Evolutionary conservation across 2,888 invertebrate genomes (phyloP), one percentile per base, ranked within the genome.

Genomic region (Hemithea aestivaria): DNA sequence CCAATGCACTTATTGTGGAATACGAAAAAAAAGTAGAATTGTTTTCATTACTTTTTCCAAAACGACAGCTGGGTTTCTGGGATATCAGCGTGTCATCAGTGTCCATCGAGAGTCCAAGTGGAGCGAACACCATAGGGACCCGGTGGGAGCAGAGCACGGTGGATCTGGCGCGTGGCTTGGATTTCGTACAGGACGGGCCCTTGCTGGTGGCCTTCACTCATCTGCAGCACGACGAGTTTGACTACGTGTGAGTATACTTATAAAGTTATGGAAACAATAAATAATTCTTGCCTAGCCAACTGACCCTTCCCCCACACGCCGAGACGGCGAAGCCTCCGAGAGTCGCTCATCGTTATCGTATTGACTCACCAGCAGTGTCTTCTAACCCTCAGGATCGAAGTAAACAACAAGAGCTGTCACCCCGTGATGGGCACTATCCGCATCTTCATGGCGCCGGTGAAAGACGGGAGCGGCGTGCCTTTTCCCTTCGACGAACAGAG

Each of bases 91-190:
- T 94, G 4, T 77, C 87, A 0, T 88, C 88, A 0, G 54, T 92
- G 1, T 71, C 88, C 48, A 62, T 94, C 6, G 71, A 84, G 25
- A 76, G 89, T 1, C 57, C 78, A 7, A 89, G 88, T 0, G 89
- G 89, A 0, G 57, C 64, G 7, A 92, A 94, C 73, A 69, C 73
- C 1, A 49, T 95, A 23, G 75, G 78, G 42, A 95, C 94, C 0
- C 92, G 90, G 76, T 96, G 95, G 95, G 92, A 93, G 82, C 91
- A 93, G 73, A 92, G 93, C 38, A 92, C 92, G 30, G 88, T 95
- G 49, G 93, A 96, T 61, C 70, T 96, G 22, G 90, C 92, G 0
- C 89, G 94, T 1, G 96, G 96, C 0, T 88, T 96, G 65, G 95
- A 96, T 79, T 96, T 96, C 77, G 89, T 91, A 6, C 94, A 94